These are phyloP conservation scores for Etia nguti DNA, from an alignment of 2,113 vertebrate genomes.

Conservation along the genomic window DNA sequence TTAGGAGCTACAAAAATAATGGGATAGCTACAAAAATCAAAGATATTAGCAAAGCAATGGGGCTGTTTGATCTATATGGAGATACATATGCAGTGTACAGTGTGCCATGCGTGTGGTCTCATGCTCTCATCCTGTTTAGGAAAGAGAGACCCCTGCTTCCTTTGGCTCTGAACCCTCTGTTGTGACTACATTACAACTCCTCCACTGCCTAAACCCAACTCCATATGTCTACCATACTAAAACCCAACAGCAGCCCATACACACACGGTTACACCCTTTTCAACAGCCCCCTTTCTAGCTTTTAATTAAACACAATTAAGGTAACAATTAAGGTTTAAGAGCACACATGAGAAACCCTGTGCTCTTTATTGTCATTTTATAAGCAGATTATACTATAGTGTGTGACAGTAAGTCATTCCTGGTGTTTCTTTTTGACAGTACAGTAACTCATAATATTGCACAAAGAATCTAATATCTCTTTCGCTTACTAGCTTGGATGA, in stretches of 20 bases:
- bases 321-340: background rate
- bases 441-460: background rate
- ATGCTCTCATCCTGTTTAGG: constrained; percentile 80
- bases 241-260: background rate
- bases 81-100: constrained; percentile 27
- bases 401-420: background rate
- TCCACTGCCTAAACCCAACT: constrained; percentile 14
- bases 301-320: background rate
- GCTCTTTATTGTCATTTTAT: background rate
- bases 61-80: constrained; percentile 21
- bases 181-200: constrained; percentile 83
- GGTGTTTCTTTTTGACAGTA: background rate
- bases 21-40: constrained; percentile 8
- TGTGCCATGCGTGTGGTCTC: constrained; percentile 55
- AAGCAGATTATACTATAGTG: background rate
- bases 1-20: background rate
- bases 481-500: background rate
- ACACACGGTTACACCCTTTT: background rate
- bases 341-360: rapidly evolving
- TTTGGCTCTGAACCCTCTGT: constrained; percentile 85
- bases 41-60: background rate
- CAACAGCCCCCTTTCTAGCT: background rate
- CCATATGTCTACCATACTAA: constrained; percentile 32
- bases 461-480: background rate
- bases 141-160: constrained; percentile 83